Base-by-base conservation (phyloP, 1,140 invertebrate genomes). In the Lepidurus apus region DNA sequence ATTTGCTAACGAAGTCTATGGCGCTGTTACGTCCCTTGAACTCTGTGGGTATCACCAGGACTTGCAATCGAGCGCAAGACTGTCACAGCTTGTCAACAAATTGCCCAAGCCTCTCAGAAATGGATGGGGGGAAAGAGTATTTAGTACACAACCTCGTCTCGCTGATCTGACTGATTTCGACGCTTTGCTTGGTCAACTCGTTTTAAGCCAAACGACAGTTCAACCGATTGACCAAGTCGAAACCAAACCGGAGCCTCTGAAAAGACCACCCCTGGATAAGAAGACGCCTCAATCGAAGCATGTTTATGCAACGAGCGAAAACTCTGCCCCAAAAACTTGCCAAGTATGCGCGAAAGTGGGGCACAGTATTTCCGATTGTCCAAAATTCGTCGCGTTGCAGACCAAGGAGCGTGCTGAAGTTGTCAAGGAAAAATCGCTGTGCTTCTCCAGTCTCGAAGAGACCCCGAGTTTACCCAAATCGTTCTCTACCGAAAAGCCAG, bases 381-480 rank as follows among this genome's bases (percentile, higher is more conserved):
- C 26, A 75, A 44, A 42, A 42, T 43, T 43, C 26, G 26, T 21
- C 0, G 42, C 11, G 10, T 17, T n/a, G 21, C 43, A 42, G 26
- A n/a, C 74, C 0, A 75, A 80, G 10, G 78, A 80, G 73, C 44
- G 74, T 13, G 13, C 45, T 21, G 47, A 75, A 65, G 9, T 75
- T 53, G 42, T 76, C 7, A 80, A 77, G n/a, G 65, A 75, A 34
- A 65, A 75, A 45, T 43, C 42, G 43, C n/a, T 78, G 43, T 80
- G 80, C 53, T 79, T 75, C 43, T 47, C 34, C 13, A 79, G 78
- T 65, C 43, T 78, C n/a, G 21, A 74, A n/a, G 21, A 21, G 2
- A 47, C 78, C 78, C 17, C 10, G 75, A 21, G 47, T 76, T n/a
- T 76, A 44, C 24, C 75, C 75, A 47, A 76, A 76, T 26, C 7